phyloP scores from a whole-genome alignment of 2,888 invertebrate species.

The Callimorpha dominula region DNA sequence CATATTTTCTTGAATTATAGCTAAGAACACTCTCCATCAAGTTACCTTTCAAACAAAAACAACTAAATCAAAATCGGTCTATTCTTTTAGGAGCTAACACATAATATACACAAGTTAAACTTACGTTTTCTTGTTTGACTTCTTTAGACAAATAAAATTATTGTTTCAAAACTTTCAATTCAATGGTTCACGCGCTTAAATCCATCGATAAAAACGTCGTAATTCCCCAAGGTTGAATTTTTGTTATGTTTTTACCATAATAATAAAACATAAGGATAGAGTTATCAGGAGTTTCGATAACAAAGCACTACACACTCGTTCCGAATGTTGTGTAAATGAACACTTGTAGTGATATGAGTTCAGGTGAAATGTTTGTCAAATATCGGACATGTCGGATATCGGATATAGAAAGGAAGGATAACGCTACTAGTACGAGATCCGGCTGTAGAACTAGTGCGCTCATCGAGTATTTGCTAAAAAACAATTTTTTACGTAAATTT shows the following conservation, averaged over 20 bases:
- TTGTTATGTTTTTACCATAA: conserved; percentile 5
- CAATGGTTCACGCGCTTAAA: not conserved
- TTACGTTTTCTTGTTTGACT: not conserved
- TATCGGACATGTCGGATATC: not conserved
- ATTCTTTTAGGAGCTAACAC: too few relatives aligned
- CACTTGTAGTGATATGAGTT: not conserved
- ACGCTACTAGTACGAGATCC: too few relatives aligned
- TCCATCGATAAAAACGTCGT: not conserved
- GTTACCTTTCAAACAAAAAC: too few relatives aligned
- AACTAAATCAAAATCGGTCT: too few relatives aligned
- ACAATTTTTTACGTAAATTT: too few relatives aligned
- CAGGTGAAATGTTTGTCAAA: not conserved
- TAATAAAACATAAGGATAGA: not conserved
- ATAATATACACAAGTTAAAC: too few relatives aligned
- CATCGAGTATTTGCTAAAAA: too few relatives aligned
- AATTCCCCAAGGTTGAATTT: conserved; percentile 2
- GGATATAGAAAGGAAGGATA: not conserved
- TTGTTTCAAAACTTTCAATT: not conserved
- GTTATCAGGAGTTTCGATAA: conserved; percentile 4
- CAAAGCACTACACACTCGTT: not conserved
- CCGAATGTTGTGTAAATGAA: not conserved
- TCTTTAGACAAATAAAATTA: not conserved
- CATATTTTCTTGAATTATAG: too few relatives aligned
- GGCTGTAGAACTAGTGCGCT: too few relatives aligned
- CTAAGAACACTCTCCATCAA: too few relatives aligned